These are phyloP conservation scores for Anolis sagrei DNA, from an alignment of 2,113 vertebrate genomes.

Conservation along the genomic window DNA sequence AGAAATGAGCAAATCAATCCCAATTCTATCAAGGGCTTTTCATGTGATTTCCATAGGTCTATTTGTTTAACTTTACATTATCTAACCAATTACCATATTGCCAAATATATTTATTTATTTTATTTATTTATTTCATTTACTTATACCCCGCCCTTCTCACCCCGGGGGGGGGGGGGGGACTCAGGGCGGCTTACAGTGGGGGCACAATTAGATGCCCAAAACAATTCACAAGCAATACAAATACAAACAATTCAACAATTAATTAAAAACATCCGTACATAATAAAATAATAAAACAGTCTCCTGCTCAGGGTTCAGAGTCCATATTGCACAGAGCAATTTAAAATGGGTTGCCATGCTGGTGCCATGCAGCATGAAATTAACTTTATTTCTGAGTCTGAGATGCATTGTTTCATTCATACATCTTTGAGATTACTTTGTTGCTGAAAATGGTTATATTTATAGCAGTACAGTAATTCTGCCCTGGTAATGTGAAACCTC, in stretches of 20 bases:
- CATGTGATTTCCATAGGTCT: neutral
- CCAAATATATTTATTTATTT: too few relatives aligned
- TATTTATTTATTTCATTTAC: too few relatives aligned
- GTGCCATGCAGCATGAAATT: neutral
- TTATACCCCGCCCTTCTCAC: too few relatives aligned
- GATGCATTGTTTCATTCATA: constrained; percentile 11
- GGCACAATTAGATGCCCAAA: too few relatives aligned
- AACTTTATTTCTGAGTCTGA: neutral
- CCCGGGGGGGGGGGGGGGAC: too few relatives aligned
- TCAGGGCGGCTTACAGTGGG: too few relatives aligned
- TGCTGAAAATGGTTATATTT: neutral
- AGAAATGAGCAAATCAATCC: neutral
- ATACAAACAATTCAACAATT: too few relatives aligned
- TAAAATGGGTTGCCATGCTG: neutral
- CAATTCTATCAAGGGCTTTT: neutral
- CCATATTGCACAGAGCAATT: neutral
- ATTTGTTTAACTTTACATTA: constrained; percentile 1
- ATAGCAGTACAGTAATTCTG: constrained; percentile 8
- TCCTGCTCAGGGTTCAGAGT: too few relatives aligned
- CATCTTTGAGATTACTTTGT: neutral
- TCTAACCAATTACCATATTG: neutral
- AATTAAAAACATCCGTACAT: too few relatives aligned
- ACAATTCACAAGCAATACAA: too few relatives aligned
- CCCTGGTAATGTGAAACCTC: constrained; percentile 24
- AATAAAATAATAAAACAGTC: too few relatives aligned